These are phyloP conservation scores for Choristoneura rosaceana DNA, from an alignment of 2,888 invertebrate genomes.

Conservation along the genomic window DNA sequence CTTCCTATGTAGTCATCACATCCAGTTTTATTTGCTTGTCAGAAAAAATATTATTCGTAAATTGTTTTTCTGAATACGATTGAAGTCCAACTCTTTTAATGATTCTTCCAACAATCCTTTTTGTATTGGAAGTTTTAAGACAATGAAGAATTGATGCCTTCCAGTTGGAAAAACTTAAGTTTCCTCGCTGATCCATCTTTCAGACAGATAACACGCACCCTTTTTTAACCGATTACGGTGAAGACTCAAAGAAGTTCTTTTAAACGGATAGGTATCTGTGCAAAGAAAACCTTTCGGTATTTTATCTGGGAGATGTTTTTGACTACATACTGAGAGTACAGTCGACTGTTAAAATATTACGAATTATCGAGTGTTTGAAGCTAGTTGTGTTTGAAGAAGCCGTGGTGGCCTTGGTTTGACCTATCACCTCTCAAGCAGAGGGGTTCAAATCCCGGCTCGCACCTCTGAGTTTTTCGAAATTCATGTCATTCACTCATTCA, in stretches of 20 bases:
- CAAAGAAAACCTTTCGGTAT: not conserved
- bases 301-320: not conserved
- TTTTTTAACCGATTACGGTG: constrained; percentile 2
- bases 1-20: no score
- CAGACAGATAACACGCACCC: constrained; percentile 4
- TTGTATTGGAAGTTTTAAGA: constrained; percentile 14
- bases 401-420: no score
- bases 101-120: not conserved
- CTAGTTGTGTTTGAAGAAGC: no score
- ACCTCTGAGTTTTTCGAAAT: no score
- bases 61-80: not conserved
- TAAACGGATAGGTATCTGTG: not conserved
- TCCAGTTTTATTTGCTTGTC: no score
- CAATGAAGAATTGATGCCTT: constrained; percentile 14
- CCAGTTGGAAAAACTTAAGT: constrained; percentile 5
- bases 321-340: no score
- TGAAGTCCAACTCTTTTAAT: not conserved
- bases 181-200: constrained; percentile 21
- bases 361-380: no score
- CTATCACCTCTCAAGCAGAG: no score
- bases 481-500: no score
- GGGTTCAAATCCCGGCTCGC: no score
- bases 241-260: not conserved
- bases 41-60: not conserved
- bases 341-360: no score